Percentiles rank a stretch among this genome's conserved stretches.
Evolutionary conservation across 1,140 invertebrate species (phyloP).

Genomic region (Ceratina calcarata): DNA sequence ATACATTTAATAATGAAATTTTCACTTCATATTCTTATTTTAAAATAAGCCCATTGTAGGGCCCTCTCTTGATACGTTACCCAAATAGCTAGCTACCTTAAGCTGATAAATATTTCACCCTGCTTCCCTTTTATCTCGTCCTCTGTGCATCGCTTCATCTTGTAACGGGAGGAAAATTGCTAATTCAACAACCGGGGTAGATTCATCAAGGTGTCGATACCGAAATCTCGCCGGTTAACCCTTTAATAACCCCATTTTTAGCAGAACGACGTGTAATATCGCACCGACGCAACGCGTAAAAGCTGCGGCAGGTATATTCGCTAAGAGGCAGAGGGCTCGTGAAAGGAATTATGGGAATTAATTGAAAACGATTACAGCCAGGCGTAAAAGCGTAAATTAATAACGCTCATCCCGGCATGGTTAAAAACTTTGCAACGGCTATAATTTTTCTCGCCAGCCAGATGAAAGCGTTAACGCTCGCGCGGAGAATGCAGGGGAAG

Average conservation of each 20-base stretch:
- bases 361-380: conserved; percentile 14
- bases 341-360: conserved; percentile 1
- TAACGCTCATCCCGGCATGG: not conserved
- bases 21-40: too few relatives aligned
- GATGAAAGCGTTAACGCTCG: not conserved
- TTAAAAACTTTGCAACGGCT: not conserved
- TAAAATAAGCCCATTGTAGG: too few relatives aligned
- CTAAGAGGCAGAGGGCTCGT: too few relatives aligned
- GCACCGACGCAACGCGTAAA: not conserved
- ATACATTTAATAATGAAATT: too few relatives aligned
- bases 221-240: not conserved
- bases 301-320: not conserved
- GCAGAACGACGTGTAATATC: conserved; percentile 3
- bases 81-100: too few relatives aligned
- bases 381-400: conserved; percentile 29
- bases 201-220: not conserved
- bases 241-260: conserved; percentile 24
- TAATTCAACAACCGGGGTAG: conserved; percentile 5
- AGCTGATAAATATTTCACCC: too few relatives aligned
- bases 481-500: not conserved
- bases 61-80: too few relatives aligned
- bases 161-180: not conserved
- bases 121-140: not conserved
- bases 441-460: not conserved
- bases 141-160: not conserved